These are phyloP conservation scores for Cirrhinus mrigala DNA, from an alignment of 2,797 vertebrate species.

Conservation along the genomic window DNA sequence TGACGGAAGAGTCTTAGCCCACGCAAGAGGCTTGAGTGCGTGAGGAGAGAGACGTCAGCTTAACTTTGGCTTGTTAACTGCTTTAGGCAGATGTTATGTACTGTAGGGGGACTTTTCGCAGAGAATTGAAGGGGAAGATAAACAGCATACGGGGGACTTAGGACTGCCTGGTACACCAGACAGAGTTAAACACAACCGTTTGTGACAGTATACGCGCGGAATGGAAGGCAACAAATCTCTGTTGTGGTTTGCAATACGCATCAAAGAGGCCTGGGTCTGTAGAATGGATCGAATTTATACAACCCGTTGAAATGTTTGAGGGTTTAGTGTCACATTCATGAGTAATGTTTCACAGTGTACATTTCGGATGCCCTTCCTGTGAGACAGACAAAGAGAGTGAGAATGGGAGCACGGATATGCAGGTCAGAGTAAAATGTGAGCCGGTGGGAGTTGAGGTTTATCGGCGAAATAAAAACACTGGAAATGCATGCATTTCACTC, in stretches of 20 bases:
- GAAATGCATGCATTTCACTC: constrained; percentile 42
- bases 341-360: constrained; percentile 38
- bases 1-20: constrained; percentile 20
- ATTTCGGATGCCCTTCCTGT: not conserved
- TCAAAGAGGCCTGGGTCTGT: constrained; percentile 37
- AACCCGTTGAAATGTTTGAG: constrained; percentile 12
- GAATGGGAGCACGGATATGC: constrained; percentile 5
- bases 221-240: constrained; percentile 17
- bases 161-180: constrained; percentile 2
- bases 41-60: constrained; percentile 35
- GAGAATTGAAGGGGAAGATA: constrained; percentile 32
- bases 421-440: constrained; percentile 12
- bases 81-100: constrained; percentile 33
- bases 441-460: not conserved
- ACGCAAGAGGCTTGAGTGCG: constrained; percentile 17
- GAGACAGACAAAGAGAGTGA: not conserved
- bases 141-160: constrained; percentile 35
- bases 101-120: constrained; percentile 15
- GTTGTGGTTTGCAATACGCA: constrained; percentile 3
- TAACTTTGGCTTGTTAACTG: constrained; percentile 53
- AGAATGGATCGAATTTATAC: constrained; percentile 26
- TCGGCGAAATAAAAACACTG: constrained; percentile 40
- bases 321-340: constrained; percentile 1
- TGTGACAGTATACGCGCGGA: not conserved
- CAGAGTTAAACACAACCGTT: constrained; percentile 2